These are phyloP conservation scores for Neotoxoptera formosana DNA, from an alignment of 1,140 invertebrate genomes.

Conservation along the genomic window DNA sequence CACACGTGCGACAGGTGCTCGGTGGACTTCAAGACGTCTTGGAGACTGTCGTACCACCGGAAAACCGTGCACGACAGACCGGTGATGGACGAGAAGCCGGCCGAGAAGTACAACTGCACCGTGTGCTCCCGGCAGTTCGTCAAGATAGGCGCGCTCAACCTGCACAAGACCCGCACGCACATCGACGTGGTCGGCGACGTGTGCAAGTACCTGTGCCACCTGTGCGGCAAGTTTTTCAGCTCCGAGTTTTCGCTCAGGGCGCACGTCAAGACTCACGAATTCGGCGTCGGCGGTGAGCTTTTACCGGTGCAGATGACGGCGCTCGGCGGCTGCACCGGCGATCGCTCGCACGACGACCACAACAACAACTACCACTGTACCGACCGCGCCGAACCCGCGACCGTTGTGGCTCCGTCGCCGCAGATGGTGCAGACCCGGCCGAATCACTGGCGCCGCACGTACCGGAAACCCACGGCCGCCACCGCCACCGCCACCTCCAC, in stretches of 20 bases:
- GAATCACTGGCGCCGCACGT: background rate
- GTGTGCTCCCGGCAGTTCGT: constrained; percentile 26
- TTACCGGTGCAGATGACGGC: background rate
- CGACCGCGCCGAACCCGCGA: background rate
- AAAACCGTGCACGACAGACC: background rate
- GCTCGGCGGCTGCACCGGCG: background rate
- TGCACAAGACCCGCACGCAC: constrained; percentile 48
- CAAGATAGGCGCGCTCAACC: constrained; percentile 44
- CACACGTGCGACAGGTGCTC: background rate
- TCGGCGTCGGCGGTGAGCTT: constrained; percentile 59
- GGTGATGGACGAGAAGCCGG: background rate
- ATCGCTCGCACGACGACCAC: background rate
- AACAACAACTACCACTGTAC: too few relatives aligned
- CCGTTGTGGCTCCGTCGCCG: too few relatives aligned
- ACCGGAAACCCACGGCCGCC: background rate
- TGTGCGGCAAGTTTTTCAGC: constrained; percentile 66
- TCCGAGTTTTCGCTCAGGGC: constrained; percentile 65
- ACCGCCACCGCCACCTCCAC: background rate
- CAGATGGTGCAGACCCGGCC: background rate
- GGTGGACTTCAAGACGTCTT: constrained; percentile 27
- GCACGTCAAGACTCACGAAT: constrained; percentile 65
- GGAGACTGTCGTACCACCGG: constrained; percentile 35
- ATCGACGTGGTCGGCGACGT: background rate
- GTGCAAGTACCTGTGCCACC: constrained; percentile 65
- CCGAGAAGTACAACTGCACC: background rate